Evolutionary conservation across 2,113 vertebrate species (phyloP).

Genomic region (Chamaetylas fuelleborni): DNA sequence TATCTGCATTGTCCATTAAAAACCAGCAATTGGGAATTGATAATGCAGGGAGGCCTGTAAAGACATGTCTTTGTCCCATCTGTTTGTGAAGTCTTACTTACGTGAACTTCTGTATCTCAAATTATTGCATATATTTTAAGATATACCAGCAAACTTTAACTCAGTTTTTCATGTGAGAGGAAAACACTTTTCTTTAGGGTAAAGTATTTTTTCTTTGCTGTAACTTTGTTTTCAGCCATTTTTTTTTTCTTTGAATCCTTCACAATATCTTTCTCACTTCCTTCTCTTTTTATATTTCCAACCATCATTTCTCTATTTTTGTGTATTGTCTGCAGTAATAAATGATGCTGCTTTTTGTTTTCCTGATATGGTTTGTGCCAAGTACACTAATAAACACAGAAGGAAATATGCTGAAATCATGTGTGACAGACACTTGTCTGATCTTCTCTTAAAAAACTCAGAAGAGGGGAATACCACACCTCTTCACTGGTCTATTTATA

Average conservation of each 20-base stretch:
- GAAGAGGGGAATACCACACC: conserved; percentile 11
- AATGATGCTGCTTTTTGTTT: background rate
- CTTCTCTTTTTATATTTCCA: background rate
- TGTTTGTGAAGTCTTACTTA: fast-evolving
- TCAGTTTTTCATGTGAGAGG: background rate
- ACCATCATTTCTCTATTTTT: background rate
- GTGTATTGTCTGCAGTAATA: background rate
- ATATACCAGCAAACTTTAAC: background rate
- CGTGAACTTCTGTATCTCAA: background rate
- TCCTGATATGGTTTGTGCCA: background rate
- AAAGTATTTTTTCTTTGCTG: background rate
- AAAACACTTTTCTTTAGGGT: background rate
- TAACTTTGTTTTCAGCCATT: background rate
- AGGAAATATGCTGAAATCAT: background rate
- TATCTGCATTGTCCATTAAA: background rate
- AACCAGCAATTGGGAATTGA: background rate
- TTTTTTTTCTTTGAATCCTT: background rate
- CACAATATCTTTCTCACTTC: background rate
- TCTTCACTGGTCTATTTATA: conserved; percentile 20
- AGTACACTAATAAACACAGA: background rate
- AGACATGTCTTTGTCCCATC: fast-evolving
- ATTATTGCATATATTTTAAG: background rate
- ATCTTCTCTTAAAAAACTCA: background rate
- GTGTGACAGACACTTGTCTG: background rate
- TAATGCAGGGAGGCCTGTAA: background rate